Base-by-base conservation (phyloP, 2,888 invertebrate species). In the Phengaris arion region DNA sequence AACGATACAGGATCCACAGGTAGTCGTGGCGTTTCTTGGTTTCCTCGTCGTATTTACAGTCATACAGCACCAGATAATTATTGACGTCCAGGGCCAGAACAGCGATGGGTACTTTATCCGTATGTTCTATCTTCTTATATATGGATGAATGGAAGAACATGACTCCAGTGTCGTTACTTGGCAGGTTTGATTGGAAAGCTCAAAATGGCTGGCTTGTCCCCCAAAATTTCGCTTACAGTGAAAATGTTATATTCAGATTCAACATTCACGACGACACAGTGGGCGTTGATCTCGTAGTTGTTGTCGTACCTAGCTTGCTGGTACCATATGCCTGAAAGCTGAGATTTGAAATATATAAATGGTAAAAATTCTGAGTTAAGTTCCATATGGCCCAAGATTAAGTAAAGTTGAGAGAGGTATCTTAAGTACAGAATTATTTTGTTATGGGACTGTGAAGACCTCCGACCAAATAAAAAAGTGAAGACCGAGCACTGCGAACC, bases 31-130 rank as follows among this genome's bases (percentile, higher is more conserved):
- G n/a, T n/a, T n/a, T n/a, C n/a, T n/a, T n/a, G n/a, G n/a, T n/a
- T n/a, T n/a, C n/a, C n/a, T n/a, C n/a, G n/a, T 72, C 72, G 52
- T 72, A 72, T 35, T 22, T 72, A 54, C 72, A 72, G 7, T 72
- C 52, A 13, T 72, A 72, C 22, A 72, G 2, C 35, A 72, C 52
- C 8, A 13, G 15, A 22, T 72, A 72, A 2, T 72, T 72, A 6
- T 72, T 52, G 22, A 52, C 22, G 72, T 72, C 54, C 35, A 72
- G 7, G 35, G 51, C 72, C 4, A 72, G 52, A 35, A 72, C 12
- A 7, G 72, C 10, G 6, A 72, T 35, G 6, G 72, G 35, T 54
- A 72, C 12, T 6, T 72, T 54, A 13, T 51, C 72, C 0, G 51
- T 22, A 12, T 72, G 22, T 10, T 52, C 52, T 35, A 64, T n/a